Conservation (phyloP, 2,888 invertebrate species). For the Philopedon plagiatum region DNA sequence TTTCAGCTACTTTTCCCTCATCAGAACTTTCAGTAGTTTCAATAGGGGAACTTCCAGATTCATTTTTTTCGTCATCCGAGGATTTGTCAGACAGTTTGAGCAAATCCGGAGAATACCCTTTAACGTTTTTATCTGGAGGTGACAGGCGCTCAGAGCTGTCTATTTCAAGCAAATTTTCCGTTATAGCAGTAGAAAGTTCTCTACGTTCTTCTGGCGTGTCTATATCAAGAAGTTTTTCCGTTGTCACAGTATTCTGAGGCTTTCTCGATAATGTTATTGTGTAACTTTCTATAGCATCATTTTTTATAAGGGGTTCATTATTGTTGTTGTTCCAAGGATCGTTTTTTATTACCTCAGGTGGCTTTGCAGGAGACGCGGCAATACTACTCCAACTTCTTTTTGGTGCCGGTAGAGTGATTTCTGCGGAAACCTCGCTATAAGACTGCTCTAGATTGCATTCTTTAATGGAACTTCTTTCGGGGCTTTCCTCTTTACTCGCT, state of each 20-base stretch:
- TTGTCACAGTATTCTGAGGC: conserved; percentile 38
- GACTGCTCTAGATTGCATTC: conserved; percentile 9
- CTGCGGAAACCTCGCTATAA: conserved; percentile 46
- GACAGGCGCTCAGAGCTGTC: conserved; percentile 14
- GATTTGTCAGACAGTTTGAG: conserved; percentile 66
- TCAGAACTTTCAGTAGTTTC: conserved; percentile 75
- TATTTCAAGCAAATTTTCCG: conserved; percentile 63
- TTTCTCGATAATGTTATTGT: conserved; percentile 56
- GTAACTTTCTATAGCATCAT: conserved; percentile 55
- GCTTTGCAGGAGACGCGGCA: conserved; percentile 62
- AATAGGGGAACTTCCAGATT: conserved; percentile 69
- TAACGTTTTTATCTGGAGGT: neutral
- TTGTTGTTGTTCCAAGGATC: conserved; percentile 53
- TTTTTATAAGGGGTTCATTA: conserved; percentile 32
- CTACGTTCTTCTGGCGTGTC: conserved; percentile 53
- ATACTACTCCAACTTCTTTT: conserved; percentile 73
- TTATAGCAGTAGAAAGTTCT: conserved; percentile 29
- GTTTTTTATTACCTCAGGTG: neutral
- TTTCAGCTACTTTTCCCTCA: conserved; percentile 66
- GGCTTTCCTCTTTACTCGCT: conserved; percentile 51
- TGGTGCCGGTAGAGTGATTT: conserved; percentile 58
- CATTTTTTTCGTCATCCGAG: conserved; percentile 74
- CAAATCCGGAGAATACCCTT: conserved; percentile 27
- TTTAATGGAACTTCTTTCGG: conserved; percentile 22
- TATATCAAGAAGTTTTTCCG: conserved; percentile 58